Base-by-base conservation (phyloP, 1,140 invertebrate species). In the Drosophila pandora region DNA sequence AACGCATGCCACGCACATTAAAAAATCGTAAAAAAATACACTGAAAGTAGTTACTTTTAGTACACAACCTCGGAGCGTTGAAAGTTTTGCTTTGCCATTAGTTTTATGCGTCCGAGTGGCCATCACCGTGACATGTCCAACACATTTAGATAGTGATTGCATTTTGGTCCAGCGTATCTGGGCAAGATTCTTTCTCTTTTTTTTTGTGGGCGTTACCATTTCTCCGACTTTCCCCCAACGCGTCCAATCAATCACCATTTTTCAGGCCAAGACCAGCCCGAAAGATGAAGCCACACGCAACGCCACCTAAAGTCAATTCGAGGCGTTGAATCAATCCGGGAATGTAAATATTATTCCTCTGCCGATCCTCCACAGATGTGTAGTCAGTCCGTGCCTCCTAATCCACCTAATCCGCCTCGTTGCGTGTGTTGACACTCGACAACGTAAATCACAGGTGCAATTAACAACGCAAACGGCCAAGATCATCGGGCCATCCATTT, bases 401-500 rank as follows among this genome's bases (percentile, higher is more conserved):
- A 6, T 28, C 25, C 17, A 17, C 17, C 25, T 28, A 28, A 65
- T 37, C 63, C 62, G 54, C 70, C 73, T 64, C 72, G 63, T 82
- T 83, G 79, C 75, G 80, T 83, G 79, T 53, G 68, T 83, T 83
- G 80, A 85, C 83, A 87, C 56, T 72, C 74, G 79, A 75, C 59
- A 75, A 82, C 82, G 83, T 87, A 87, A 87, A 87, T 87, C 82
- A 87, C 83, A 75, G 56, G 70, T 78, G 82, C 82, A 87, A 87
- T 87, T 87, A 87, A 87, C 83, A 87, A 82, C 69, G 73, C 70
- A 84, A 87, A 67, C 81, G 73, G 60, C 74, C 9, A 45, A 48
- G 69, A 74, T 73, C 76, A 78, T 62, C 75, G 50, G 48, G 59
- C 55, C 56, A 82, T 64, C 49, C 71, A 63, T 76, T 83, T 75